These are phyloP conservation scores for Drosophila pachea DNA, from an alignment of 1,140 invertebrate genomes.

Conservation along the genomic window DNA sequence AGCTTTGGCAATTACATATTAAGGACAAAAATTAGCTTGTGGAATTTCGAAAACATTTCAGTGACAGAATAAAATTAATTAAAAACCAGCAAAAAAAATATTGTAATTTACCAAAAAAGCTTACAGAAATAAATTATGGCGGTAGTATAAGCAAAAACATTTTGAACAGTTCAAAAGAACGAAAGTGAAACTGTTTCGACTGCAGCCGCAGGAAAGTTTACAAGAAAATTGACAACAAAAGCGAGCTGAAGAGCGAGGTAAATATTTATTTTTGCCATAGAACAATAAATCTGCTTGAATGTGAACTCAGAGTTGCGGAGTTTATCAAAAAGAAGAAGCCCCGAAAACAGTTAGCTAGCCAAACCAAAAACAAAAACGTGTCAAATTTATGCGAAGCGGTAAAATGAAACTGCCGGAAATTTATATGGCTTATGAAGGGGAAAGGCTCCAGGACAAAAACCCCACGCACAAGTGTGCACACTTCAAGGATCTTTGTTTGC, in stretches of 20 bases:
- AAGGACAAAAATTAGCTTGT: not conserved
- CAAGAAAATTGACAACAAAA: slow-evolving; percentile 1
- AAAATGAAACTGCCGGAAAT: slow-evolving; percentile 63
- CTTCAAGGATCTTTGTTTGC: slow-evolving; percentile 61
- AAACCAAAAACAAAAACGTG: slow-evolving; percentile 48
- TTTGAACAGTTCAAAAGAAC: no score
- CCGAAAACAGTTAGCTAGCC: slow-evolving; percentile 33
- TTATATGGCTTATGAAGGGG: slow-evolving; percentile 59
- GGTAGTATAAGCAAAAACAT: no score
- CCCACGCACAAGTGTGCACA: slow-evolving; percentile 22
- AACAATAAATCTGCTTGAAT: slow-evolving; percentile 52
- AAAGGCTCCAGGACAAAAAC: slow-evolving; percentile 5
- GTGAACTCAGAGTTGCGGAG: slow-evolving; percentile 38
- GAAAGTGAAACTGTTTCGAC: not conserved
- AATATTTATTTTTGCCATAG: slow-evolving; percentile 54
- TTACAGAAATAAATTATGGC: not conserved
- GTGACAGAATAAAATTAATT: no score
- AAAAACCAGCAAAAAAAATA: no score
- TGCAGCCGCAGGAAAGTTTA: not conserved
- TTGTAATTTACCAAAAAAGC: slow-evolving; percentile 2
- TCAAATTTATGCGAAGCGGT: slow-evolving; percentile 68
- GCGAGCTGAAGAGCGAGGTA: slow-evolving; percentile 37
- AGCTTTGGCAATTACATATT: no score
- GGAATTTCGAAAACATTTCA: no score
- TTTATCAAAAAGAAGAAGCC: slow-evolving; percentile 30